A percentile compares a stretch with the other conserved stretches of the same genome.
These are phyloP conservation scores for Columba janthina DNA, from an alignment of 2,113 vertebrate species.

Conservation along the genomic window DNA sequence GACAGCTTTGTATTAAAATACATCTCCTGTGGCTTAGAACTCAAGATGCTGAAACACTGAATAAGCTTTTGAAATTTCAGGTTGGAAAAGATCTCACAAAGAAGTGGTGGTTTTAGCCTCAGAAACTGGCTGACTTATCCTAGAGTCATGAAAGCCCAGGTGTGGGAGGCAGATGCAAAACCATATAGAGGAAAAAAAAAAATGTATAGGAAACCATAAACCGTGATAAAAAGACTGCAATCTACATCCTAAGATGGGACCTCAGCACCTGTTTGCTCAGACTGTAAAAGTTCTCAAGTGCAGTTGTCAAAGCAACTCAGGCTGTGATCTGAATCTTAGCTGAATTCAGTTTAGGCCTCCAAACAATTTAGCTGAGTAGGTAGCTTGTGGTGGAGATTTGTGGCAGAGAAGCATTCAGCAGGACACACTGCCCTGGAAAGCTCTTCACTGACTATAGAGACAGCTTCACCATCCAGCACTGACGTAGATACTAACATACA, in stretches of 20 bases:
- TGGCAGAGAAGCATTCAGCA: accelerated
- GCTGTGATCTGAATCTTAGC: neutral
- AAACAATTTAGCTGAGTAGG: neutral
- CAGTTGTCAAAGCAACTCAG: neutral
- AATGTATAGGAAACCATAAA: accelerated
- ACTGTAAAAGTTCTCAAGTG: neutral
- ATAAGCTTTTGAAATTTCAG: neutral
- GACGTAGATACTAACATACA: neutral
- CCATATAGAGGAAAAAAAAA: too few relatives aligned
- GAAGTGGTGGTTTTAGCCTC: neutral
- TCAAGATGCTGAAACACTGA: neutral
- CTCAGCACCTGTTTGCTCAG: neutral
- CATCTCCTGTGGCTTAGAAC: neutral
- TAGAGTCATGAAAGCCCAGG: neutral
- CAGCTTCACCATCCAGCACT: neutral
- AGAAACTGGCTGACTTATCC: neutral
- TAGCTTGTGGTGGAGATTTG: neutral
- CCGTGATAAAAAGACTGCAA: neutral
- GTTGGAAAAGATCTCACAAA: neutral
- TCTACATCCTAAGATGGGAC: neutral
- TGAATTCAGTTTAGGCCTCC: neutral
- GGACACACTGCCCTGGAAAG: neutral
- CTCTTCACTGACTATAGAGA: neutral
- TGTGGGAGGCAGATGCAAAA: neutral
- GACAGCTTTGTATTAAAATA: neutral